Base-by-base conservation (phyloP, 2,888 invertebrate species). In the Pseudococcus longispinus region DNA sequence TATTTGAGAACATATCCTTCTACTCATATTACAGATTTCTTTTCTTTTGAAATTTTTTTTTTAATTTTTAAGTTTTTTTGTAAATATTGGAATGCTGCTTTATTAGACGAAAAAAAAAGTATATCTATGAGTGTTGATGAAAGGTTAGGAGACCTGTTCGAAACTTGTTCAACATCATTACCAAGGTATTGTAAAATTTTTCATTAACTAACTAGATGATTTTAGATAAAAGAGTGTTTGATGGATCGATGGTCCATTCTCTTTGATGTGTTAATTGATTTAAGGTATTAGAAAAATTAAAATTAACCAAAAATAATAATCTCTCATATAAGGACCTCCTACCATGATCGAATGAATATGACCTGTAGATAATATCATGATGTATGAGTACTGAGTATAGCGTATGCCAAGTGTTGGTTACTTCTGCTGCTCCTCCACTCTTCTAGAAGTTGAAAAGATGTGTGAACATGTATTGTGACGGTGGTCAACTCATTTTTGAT, bases 281-380 rank as follows among this genome's bases (percentile, higher is more conserved):
- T 26, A 65, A 26, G 26, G 65, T 65, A 65, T 65, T 65, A 26
- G 4, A 65, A 13, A 65, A 26, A 65, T 65, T 65, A 65, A 65
- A 65, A 65, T 65, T 65, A 65, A 9, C 65, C 65, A 65, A 65
- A 60, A 65, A 65, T 65, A 26, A 65, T 65, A 65, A 65, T 65
- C 65, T 8, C 23, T 60, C 11, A 2, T 65, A 4, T 65, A 15
- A 65, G 20, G 65, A 65, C 65, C 65, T 65, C 65, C 65, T 65
- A 65, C 65, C 13, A 65, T 26, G 65, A 26, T 65, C 23, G 26
- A 65, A 65, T 26, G 26, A 65, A 26, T 65, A 20, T 26, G 26
- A 65, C 23, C 65, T 26, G 13, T 20, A 26, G 65, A 65, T 65
- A 65, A 65, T 5, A 65, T 65, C 65, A 65, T 65, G 65, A 65